Conservation (phyloP, 1,140 invertebrate genomes). For the Samia ricini region DNA sequence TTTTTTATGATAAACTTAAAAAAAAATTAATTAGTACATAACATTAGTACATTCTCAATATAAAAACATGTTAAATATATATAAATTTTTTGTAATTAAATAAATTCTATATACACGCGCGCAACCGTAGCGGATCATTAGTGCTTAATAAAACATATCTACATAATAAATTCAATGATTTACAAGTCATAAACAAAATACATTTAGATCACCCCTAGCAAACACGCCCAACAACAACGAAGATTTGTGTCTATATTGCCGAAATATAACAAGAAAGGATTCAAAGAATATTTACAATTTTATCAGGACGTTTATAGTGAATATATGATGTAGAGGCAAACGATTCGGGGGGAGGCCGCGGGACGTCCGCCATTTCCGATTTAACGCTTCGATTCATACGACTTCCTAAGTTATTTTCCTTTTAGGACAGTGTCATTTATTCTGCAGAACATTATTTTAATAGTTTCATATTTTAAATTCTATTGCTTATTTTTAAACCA, state of each 20-base stretch:
- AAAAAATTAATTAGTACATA: no score
- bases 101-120: no score
- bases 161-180: no score
- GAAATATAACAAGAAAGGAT: conserved; percentile 47
- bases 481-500: no score
- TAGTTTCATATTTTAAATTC: neutral
- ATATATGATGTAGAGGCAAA: conserved; percentile 52
- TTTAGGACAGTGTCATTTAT: conserved; percentile 9
- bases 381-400: conserved; percentile 43
- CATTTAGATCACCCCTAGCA: no score
- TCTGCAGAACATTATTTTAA: neutral
- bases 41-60: no score
- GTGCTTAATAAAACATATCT: no score
- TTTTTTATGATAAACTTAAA: no score
- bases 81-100: no score
- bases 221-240: neutral
- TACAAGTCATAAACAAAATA: no score
- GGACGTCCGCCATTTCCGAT: conserved; percentile 53
- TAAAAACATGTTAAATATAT: no score
- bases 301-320: conserved; percentile 54
- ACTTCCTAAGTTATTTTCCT: conserved; percentile 21
- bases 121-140: no score
- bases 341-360: conserved; percentile 39
- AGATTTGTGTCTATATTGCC: conserved; percentile 37
- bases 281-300: conserved; percentile 57